Evolutionary conservation across 2,888 invertebrate species (phyloP), one percentile per base, ranked within the genome.

Genomic region (Neuroscelio doddi): DNA sequence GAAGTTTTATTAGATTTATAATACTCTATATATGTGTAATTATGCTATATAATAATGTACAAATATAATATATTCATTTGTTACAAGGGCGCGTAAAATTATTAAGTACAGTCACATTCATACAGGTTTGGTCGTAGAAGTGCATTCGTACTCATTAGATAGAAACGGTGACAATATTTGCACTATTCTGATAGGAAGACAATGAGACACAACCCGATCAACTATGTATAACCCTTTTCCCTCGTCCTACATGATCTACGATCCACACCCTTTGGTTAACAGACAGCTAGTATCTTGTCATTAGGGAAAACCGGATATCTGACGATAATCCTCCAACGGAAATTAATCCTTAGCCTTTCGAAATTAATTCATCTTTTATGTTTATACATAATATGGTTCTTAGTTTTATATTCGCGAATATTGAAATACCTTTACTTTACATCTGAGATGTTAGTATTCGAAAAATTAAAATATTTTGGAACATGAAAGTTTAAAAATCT

Each of bases 141-240:
- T 42, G 51, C 17, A 56, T 61, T 65, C 68, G 65, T 66, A 67
- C 59, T 69, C 68, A 66, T 71, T 69, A 70, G 72, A 63, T 69
- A 64, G 75, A 78, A 74, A 77, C 73, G 80, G 78, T 80, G 80
- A 79, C 78, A 80, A 82, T 82, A 80, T 82, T 82, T 82, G 81
- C 79, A 65, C 77, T 77, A 71, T 71, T 66, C 75, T 79, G 82
- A 80, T 78, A 77, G 76, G 72, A 77, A 76, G 80, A 82, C 81
- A 82, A 82, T 82, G 74, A 78, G 76, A 74, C 75, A 77, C 77
- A 75, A 77, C 73, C 77, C 73, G 69, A 74, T 71, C 77, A 72
- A 69, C 75, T 74, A 76, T 77, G 76, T 72, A 76, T 76, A 74
- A 75, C 72, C 72, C 70, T 66, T 70, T n/a, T n/a, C n/a, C 72